phyloP scores from a whole-genome alignment of 1,140 invertebrate genomes.

The Drosophila lacertosa region DNA sequence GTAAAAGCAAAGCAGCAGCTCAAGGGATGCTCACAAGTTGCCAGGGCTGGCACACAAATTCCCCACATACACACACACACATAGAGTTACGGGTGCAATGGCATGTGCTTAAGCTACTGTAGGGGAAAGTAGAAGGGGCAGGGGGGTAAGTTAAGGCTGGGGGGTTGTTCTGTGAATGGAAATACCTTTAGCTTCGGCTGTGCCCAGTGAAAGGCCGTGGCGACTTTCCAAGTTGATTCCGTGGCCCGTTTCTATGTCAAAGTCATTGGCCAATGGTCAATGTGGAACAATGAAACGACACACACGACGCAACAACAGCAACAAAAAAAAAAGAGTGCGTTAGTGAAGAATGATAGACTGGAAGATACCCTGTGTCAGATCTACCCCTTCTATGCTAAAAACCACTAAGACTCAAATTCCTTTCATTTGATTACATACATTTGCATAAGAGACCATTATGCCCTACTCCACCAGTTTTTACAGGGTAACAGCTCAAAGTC shows the following conservation, averaged over 20 bases:
- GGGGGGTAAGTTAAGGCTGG: neutral
- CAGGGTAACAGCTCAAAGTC: constrained; percentile 14
- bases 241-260: constrained; percentile 69
- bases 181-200: constrained; percentile 26
- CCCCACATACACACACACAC: neutral
- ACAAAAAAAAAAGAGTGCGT: neutral
- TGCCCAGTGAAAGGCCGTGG: constrained; percentile 60
- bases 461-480: no score
- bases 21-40: constrained; percentile 8
- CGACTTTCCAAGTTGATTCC: constrained; percentile 33
- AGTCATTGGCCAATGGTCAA: constrained; percentile 72
- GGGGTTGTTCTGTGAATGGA: constrained; percentile 1
- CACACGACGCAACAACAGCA: constrained; percentile 36
- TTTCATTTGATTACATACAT: no score
- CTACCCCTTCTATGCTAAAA: no score
- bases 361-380: neutral
- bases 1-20: constrained; percentile 17
- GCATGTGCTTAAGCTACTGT: constrained; percentile 34
- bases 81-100: constrained; percentile 24
- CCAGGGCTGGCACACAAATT: neutral
- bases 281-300: constrained; percentile 69
- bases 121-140: neutral
- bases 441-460: no score
- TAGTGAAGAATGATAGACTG: neutral
- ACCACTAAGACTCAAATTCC: no score